Conservation (phyloP, 2,113 vertebrate genomes). For the Mobula hypostoma region DNA sequence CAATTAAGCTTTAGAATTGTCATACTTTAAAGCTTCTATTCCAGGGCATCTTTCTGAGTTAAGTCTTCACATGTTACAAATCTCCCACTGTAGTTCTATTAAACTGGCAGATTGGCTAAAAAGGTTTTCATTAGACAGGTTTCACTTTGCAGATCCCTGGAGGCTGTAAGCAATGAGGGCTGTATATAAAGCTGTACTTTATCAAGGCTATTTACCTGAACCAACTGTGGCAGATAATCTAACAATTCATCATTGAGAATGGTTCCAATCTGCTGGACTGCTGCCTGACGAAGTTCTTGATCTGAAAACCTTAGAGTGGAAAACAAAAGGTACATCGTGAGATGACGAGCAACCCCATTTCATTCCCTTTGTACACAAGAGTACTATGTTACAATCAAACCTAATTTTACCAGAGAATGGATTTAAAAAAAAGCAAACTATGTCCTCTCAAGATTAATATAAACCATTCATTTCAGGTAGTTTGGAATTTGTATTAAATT, state of each 20-base stretch:
- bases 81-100: neutral
- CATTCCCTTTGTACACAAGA: neutral
- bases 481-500: neutral
- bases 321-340: neutral
- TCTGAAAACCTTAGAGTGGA: slow-evolving; percentile 68
- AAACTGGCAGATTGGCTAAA: too few relatives aligned
- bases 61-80: neutral
- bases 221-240: slow-evolving; percentile 70
- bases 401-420: neutral
- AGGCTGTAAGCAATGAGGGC: neutral
- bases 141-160: neutral
- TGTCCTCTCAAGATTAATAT: neutral
- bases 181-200: neutral
- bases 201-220: slow-evolving; percentile 63
- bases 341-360: neutral
- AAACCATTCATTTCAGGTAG: neutral
- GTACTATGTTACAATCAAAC: neutral
- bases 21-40: neutral
- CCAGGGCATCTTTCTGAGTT: neutral
- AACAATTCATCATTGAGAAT: slow-evolving; percentile 67
- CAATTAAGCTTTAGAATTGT: neutral
- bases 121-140: neutral
- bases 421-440: neutral
- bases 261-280: slow-evolving; percentile 65
- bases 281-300: slow-evolving; percentile 64